Conservation (phyloP, 2,113 vertebrate genomes). For the Otus sunia region DNA sequence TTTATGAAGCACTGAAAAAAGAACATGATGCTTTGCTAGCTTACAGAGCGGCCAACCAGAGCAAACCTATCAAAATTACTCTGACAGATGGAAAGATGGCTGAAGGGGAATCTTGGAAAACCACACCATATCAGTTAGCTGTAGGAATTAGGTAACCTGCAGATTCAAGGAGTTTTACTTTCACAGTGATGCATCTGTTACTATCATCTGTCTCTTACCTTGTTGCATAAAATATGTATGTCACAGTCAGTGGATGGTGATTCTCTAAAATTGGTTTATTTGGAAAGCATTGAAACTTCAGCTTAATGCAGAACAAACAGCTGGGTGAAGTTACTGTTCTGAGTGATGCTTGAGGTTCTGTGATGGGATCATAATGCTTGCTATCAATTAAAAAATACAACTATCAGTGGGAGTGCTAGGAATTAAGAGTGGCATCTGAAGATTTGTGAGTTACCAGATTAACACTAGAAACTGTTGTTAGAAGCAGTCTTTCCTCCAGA, state of each 20-base stretch:
- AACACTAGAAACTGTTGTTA: neutral
- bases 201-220: neutral
- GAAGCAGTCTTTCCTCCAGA: neutral
- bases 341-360: neutral
- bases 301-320: neutral
- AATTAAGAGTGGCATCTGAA: neutral
- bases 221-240: neutral
- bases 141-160: slow-evolving; percentile 71
- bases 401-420: neutral
- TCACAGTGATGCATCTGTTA: neutral
- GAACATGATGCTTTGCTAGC: slow-evolving; percentile 68
- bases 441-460: neutral
- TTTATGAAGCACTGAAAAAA: slow-evolving; percentile 74
- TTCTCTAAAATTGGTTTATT: neutral
- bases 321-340: neutral
- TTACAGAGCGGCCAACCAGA: slow-evolving; percentile 35
- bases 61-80: slow-evolving; percentile 63
- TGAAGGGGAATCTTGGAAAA: slow-evolving; percentile 74
- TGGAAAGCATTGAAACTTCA: neutral
- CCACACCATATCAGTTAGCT: slow-evolving; percentile 75
- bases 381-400: neutral
- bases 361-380: neutral
- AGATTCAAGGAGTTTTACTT: neutral
- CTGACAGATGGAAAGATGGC: slow-evolving; percentile 50
- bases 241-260: fast-evolving